Evolutionary conservation across 2,888 invertebrate genomes (phyloP), one percentile per base, ranked within the genome.

Genomic region (Yponomeuta plumbellus): DNA sequence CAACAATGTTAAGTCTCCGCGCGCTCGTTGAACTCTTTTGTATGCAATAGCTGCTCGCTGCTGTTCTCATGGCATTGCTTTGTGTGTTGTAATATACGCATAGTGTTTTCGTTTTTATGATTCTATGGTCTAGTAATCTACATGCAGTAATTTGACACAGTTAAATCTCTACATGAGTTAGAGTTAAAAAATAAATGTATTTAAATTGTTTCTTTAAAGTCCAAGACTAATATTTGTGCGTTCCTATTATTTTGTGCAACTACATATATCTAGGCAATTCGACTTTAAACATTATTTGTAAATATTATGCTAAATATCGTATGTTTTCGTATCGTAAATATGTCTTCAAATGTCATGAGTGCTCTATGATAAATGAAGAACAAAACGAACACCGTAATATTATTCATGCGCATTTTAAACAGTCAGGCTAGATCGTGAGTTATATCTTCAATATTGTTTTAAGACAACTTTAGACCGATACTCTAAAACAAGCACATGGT

Each of bases 361-460:
- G 73, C 78, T 85, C 83, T 85, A 88, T 86, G 84, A 83, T 85
- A 83, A 73, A 87, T 87, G 88, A 88, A 88, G 88, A 83, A 86
- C 76, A 85, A 88, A 88, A 87, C 77, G 80, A 77, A 79, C 80
- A 86, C 13, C 44, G 5, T 52, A 52, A 85, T 83, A 89, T 90
- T 90, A 90, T 89, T 86, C 88, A 90, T 90, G 90, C 89, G 85
- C 90, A 90, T 89, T 87, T 76, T 87, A 89, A 90, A 78, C 77
- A 81, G 79, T 73, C 72, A 69, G 70, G 34, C 34, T 34, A 78
- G 81, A 83, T 88, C 88, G 87, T 87, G 88, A 83, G 77, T 76
- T 34, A 34, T 34, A 34, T 5, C 21, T 58, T 58, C 21, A 58
- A 21, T 58, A 52, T 52, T 52, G 17, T 52, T 52, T 52, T 52